phyloP scores from a whole-genome alignment of 2,888 invertebrate genomes.

The Yponomeuta plumbellus region DNA sequence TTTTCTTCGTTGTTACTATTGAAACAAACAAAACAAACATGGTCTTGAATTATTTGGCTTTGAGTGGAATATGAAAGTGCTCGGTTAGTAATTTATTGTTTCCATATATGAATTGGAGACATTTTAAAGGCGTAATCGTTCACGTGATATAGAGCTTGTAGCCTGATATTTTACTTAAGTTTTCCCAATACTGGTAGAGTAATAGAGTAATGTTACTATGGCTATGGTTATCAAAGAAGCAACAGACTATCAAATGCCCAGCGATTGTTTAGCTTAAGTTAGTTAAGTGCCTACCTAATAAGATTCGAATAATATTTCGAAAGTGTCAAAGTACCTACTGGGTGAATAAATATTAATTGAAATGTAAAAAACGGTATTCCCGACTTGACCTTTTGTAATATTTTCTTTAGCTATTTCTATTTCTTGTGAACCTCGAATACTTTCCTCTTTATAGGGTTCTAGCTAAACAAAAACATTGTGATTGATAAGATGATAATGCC shows the following conservation, averaged over 20 bases:
- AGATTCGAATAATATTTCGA: background rate
- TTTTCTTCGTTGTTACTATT: background rate
- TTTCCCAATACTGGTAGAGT: background rate
- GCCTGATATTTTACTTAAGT: background rate
- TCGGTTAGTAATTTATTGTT: background rate
- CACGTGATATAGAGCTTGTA: background rate
- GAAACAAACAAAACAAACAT: background rate
- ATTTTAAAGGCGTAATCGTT: background rate
- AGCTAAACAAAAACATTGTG: background rate
- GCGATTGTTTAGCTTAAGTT: constrained; percentile 8
- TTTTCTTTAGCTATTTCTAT: background rate
- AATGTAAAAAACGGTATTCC: background rate
- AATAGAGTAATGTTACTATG: constrained; percentile 3
- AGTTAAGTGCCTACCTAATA: background rate
- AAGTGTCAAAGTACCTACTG: background rate
- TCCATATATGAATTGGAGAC: background rate
- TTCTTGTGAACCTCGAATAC: background rate
- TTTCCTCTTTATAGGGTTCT: background rate
- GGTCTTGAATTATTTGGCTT: background rate
- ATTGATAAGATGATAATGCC: background rate
- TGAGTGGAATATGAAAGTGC: background rate
- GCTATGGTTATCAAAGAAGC: constrained; percentile 5
- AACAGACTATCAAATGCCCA: background rate
- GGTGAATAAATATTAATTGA: constrained; percentile 1
- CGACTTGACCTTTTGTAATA: background rate